A percentile compares a stretch with the other conserved stretches of the same genome.
Conservation (phyloP, 2,797 vertebrate genomes). For the Mus minutoides region DNA sequence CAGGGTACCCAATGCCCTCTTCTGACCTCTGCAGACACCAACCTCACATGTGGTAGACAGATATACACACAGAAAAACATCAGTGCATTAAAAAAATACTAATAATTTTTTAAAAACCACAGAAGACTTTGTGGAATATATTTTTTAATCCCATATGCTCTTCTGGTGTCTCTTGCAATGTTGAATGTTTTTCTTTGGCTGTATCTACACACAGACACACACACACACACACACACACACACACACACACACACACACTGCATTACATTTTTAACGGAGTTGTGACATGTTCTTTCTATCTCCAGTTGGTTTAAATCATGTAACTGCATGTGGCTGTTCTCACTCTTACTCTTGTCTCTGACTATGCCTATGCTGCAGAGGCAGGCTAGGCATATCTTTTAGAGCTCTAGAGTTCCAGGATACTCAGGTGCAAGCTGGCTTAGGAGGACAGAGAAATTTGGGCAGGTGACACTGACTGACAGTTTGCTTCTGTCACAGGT, state of each 20-base stretch:
- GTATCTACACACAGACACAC: not conserved
- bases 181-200: too few species aligned
- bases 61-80: not conserved
- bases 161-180: too few species aligned
- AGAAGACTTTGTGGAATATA: fast-evolving
- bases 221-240: not conserved
- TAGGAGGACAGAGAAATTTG: not conserved
- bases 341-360: not conserved
- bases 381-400: fast-evolving
- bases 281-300: fast-evolving
- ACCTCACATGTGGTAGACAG: not conserved
- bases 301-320: not conserved
- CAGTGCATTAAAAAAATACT: not conserved
- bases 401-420: fast-evolving
- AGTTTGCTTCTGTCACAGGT: slow-evolving; percentile 1
- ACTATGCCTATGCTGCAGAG: not conserved
- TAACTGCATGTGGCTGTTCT: not conserved
- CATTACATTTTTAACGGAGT: not conserved
- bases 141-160: fast-evolving
- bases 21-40: not conserved
- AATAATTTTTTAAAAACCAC: not conserved
- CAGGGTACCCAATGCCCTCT: not conserved
- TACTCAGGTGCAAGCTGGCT: fast-evolving
- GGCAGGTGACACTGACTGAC: not conserved
- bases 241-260: not conserved